Conservation (phyloP, 2,113 vertebrate genomes). For the Hemiscyllium ocellatum region DNA sequence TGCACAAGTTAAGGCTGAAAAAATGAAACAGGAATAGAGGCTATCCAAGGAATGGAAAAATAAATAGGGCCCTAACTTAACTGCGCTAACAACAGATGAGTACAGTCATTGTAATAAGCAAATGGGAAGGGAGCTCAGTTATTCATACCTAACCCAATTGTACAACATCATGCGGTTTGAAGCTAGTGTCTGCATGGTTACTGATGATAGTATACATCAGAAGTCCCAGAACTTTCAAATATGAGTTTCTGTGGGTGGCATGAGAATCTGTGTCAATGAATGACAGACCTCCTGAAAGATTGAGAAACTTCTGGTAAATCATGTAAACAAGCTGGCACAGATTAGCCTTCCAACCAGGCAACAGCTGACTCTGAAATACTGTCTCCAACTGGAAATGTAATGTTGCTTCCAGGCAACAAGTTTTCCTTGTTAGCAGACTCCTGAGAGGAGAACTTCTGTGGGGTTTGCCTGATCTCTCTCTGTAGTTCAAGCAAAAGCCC, state of each 20-base stretch:
- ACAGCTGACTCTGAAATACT: background rate
- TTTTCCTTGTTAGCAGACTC: background rate
- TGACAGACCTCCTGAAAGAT: background rate
- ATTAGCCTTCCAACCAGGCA: background rate
- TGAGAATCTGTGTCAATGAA: background rate
- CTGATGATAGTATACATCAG: background rate
- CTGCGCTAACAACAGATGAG: background rate
- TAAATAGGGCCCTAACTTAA: background rate
- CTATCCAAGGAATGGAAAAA: background rate
- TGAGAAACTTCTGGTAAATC: background rate
- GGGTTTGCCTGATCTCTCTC: background rate
- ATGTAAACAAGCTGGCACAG: background rate
- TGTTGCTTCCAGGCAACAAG: background rate
- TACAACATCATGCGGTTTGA: background rate
- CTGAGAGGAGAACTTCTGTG: background rate
- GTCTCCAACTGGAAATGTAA: background rate
- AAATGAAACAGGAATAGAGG: background rate
- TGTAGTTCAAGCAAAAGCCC: background rate
- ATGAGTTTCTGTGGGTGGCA: background rate
- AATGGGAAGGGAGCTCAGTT: background rate
- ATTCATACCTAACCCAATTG: background rate
- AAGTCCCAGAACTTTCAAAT: background rate
- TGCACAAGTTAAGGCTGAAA: background rate
- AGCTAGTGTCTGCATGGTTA: background rate
- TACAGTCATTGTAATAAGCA: background rate